Evolutionary conservation across 2,113 vertebrate species (phyloP).

Genomic region (Brachyhypopomus gauderio): DNA sequence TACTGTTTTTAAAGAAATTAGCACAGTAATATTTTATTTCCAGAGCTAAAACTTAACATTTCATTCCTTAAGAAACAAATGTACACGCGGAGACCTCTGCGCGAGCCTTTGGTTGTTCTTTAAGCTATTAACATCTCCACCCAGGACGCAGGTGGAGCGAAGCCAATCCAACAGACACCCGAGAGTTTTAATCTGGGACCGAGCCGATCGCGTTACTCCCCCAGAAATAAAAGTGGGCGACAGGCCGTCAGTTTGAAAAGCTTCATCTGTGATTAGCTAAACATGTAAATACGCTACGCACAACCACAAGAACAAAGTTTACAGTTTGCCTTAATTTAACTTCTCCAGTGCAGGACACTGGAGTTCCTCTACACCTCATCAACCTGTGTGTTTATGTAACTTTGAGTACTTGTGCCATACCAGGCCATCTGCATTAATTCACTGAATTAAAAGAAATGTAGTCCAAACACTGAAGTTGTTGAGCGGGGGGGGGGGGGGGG

Average conservation of each 20-base stretch:
- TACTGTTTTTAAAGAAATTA: not conserved
- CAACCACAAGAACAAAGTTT: conserved; percentile 16
- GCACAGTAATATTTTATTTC: no score
- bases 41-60: no score
- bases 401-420: no score
- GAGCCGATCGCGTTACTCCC: conserved; percentile 39
- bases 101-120: not conserved
- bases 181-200: conserved; percentile 42
- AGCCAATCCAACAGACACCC: conserved; percentile 26
- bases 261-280: conserved; percentile 26
- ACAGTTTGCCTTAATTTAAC: not conserved
- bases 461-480: no score
- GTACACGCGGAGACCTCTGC: not conserved
- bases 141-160: not conserved
- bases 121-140: not conserved
- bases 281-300: conserved; percentile 24
- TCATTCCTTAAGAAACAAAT: not conserved
- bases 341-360: no score
- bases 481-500: no score
- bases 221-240: conserved; percentile 26
- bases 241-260: conserved; percentile 21
- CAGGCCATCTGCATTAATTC: no score
- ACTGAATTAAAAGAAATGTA: no score
- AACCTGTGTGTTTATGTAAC: no score
- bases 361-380: no score